Conservation (phyloP, 2,113 vertebrate genomes). For the Chlorodrepanis virens region DNA sequence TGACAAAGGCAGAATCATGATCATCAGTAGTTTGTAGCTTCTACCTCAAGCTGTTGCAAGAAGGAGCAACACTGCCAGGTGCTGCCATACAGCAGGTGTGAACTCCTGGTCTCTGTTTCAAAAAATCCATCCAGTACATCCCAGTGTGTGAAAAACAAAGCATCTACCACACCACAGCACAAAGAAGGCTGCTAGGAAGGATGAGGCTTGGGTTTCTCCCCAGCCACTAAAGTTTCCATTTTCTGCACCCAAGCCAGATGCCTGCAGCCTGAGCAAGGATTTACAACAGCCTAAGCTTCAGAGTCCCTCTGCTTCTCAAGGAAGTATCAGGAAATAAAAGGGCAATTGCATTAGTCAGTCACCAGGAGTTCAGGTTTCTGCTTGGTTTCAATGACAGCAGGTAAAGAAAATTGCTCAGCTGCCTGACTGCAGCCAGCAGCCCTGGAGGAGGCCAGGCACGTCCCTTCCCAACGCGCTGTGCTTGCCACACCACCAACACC, state of each 20-base stretch:
- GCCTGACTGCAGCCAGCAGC: background rate
- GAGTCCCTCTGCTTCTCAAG: conserved; percentile 22
- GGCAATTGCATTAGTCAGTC: conserved; percentile 53
- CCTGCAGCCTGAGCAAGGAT: background rate
- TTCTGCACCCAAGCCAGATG: background rate
- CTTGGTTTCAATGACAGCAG: conserved; percentile 33
- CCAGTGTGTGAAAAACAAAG: background rate
- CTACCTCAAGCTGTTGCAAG: background rate
- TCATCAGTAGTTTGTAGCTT: background rate
- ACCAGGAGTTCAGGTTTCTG: conserved; percentile 24
- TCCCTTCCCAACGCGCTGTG: background rate
- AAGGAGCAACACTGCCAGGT: background rate
- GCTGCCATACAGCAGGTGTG: background rate
- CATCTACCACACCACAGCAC: background rate
- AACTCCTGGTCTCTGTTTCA: background rate
- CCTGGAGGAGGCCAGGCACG: accelerated
- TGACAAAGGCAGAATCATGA: background rate
- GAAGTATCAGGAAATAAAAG: conserved; percentile 49
- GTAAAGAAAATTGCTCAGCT: background rate
- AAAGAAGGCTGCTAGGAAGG: background rate
- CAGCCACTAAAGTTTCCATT: background rate
- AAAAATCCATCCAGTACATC: background rate
- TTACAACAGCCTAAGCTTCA: background rate
- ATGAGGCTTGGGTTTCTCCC: background rate
- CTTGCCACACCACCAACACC: background rate